These are phyloP conservation scores for Orchestia grillus DNA, from an alignment of 1,140 invertebrate genomes.

Conservation along the genomic window DNA sequence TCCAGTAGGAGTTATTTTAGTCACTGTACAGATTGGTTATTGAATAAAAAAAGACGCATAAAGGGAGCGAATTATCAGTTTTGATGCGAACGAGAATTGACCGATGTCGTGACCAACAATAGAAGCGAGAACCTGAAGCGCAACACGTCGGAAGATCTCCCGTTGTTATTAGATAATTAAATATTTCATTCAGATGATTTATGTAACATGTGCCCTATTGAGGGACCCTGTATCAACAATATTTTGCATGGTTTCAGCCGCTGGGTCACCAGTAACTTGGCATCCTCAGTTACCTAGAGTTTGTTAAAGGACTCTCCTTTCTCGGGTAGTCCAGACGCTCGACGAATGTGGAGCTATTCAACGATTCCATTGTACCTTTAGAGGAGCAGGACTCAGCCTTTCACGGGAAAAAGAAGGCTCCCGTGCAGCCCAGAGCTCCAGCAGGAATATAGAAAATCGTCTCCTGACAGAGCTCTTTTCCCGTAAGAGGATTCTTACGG, in stretches of 20 bases:
- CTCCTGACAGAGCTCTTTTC: background rate
- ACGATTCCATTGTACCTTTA: conserved; percentile 8
- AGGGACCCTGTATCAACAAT: background rate
- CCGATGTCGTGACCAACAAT: no score
- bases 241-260: background rate
- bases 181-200: no score
- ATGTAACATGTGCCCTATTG: background rate
- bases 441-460: conserved; percentile 1
- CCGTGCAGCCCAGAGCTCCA: background rate
- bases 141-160: no score
- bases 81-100: no score
- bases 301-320: background rate
- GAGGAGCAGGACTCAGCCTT: background rate
- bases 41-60: no score
- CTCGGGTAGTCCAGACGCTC: background rate
- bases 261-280: background rate
- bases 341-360: background rate
- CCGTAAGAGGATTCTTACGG: background rate
- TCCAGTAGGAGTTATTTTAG: no score
- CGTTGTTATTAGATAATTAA: no score
- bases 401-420: background rate
- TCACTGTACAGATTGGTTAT: no score
- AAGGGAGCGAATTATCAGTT: no score
- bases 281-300: background rate
- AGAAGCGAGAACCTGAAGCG: no score